These are phyloP conservation scores for Calonectris borealis DNA, from an alignment of 2,113 vertebrate genomes.

Conservation along the genomic window DNA sequence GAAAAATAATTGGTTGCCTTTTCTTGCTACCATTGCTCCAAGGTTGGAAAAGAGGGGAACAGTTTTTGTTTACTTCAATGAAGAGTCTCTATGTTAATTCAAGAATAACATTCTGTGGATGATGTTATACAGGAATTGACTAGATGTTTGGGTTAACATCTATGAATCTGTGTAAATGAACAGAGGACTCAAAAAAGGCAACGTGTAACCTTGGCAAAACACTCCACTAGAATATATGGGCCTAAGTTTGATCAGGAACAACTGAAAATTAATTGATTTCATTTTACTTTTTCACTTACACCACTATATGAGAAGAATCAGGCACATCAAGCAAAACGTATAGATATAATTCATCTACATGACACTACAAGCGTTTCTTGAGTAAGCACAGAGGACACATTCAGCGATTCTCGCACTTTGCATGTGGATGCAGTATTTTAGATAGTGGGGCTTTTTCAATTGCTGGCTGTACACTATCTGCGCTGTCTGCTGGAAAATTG, in stretches of 20 bases:
- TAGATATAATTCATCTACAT: not conserved
- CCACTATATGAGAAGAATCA: not conserved
- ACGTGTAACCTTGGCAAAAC: not conserved
- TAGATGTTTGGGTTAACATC: not conserved
- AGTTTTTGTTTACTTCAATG: not conserved
- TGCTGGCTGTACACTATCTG: not conserved
- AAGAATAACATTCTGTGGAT: not conserved
- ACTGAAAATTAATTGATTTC: not conserved
- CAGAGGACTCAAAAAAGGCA: not conserved
- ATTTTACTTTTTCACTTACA: not conserved
- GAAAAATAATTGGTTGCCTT: not conserved
- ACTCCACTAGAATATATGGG: not conserved
- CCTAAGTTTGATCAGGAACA: not conserved
- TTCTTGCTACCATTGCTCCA: not conserved
- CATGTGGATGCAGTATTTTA: not conserved
- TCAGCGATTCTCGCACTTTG: not conserved
- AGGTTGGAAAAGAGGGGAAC: not conserved
- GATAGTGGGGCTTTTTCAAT: accelerated
- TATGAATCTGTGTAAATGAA: not conserved
- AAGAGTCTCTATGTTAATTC: not conserved
- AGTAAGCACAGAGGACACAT: not conserved
- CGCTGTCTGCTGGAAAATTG: not conserved
- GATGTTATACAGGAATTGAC: not conserved
- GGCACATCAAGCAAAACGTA: not conserved
- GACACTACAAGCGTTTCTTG: not conserved